These are phyloP conservation scores for Phalangium opilio DNA, from an alignment of 2,888 invertebrate genomes.

Conservation along the genomic window DNA sequence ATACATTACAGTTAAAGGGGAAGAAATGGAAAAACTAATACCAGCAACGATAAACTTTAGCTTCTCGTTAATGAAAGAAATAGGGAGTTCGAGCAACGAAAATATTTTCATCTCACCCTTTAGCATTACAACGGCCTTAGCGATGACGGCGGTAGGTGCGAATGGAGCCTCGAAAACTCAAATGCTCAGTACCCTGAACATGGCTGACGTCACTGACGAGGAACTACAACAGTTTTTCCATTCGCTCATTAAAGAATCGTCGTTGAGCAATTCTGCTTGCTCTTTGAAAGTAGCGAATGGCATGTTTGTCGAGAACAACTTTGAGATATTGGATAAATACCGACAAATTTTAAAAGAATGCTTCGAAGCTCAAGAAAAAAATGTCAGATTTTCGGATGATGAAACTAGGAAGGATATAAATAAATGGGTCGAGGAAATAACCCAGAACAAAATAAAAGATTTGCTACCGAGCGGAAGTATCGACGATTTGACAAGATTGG, in stretches of 20 bases:
- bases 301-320: not conserved
- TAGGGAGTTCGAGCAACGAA: not conserved
- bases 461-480: slow-evolving; percentile 43
- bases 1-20: too few relatives aligned
- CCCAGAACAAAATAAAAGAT: slow-evolving; percentile 63
- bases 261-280: not conserved
- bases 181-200: not conserved
- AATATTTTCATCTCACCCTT: not conserved
- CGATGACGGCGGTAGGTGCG: not conserved
- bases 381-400: slow-evolving; percentile 43
- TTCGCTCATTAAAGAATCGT: not conserved
- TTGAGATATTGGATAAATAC: not conserved
- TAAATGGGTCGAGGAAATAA: slow-evolving; percentile 60
- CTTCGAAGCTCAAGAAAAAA: slow-evolving; percentile 44
- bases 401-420: slow-evolving; percentile 50
- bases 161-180: not conserved
- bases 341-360: slow-evolving; percentile 14
- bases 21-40: too few relatives aligned
- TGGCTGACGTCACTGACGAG: not conserved
- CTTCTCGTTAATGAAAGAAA: too few relatives aligned
- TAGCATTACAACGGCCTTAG: not conserved
- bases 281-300: not conserved
- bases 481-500: slow-evolving; percentile 19
- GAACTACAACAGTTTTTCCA: not conserved
- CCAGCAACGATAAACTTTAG: too few relatives aligned